Base-by-base conservation (phyloP, 92 coral and sea anemone species). In the Pocillopora grandis region DNA sequence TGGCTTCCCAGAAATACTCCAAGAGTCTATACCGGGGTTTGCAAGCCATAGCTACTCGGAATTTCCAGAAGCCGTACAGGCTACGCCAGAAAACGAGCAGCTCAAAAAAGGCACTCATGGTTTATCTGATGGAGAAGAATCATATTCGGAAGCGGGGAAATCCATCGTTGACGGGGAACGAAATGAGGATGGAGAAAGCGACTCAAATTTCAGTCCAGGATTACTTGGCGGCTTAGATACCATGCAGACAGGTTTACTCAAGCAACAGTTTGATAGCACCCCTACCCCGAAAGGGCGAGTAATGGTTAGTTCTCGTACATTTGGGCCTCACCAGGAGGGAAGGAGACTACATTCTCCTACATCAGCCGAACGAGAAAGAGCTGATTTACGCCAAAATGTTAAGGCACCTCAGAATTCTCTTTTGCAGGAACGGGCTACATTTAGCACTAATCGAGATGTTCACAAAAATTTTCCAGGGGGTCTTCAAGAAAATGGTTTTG, bases 161-260 rank as follows among this genome's bases (percentile, higher is more conserved):
- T 16, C 35, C 18, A 7, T 9, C 2, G 58, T 31, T 3, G 64
- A 58, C 55, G 64, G 58, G 27, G 65, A 3, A 58, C 76, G 59
- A 57, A 66, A 56, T 27, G 67, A n/a, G 58, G 9, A 56, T 13
- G 42, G 10, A 17, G 85, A 35, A 3, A 71, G 20, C 59, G 77
- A 58, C 42, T 8, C 58, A 12, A 23, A 12, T 10, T 36, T 58
- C 20, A 81, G 68, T 17, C 58, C 76, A 0, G 85, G 77, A 13
- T 58, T 81, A 16, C 17, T 80, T 10, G 85, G 56, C n/a, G 85
- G 77, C 49, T 81, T 70, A 55, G 77, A 70, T 58, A 60, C 12
- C 12, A 17, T 68, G 71, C 77, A 81, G 69, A 15, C 85, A 57
- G 59, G 85, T 37, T 68, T 81, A 10, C 64, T 81, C 1, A 70